Base-by-base conservation (phyloP, 1,140 invertebrate genomes). In the Drosophila funebris region DNA sequence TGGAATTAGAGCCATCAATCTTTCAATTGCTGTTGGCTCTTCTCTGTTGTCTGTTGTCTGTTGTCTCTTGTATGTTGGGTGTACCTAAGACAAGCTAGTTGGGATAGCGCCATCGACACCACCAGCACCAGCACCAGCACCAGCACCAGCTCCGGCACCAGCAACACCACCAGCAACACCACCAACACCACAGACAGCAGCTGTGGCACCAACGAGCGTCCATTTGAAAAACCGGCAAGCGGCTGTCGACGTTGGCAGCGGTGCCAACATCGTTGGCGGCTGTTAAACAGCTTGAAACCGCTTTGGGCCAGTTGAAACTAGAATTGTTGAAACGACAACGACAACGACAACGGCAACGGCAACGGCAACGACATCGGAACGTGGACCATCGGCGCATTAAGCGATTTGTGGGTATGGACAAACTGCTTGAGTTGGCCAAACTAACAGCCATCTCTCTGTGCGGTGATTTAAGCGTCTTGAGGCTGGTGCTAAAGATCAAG, bases 301-400 rank as follows among this genome's bases (percentile, higher is more conserved):
- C 84, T 87, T 87, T 48, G 20, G 43, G 78, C 82, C 82, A 72
- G 82, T 88, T 87, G 5, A 66, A 87, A 87, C 82, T 87, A 87
- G 82, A 87, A 87, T 87, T 78, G 58, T 37, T 80, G 72, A 14
- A 73, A 64, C 73, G 72, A 31, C 41, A 44, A 39, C 16, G 20
- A 9, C 29, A 41, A 13, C 43, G 48, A 9, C 50, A 41, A 3
- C 39, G 16, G 6, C 33, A 13, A 11, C 33, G 33, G 4, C 11
- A 13, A 3, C 31, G 31, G 7, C 31, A 11, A 3, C 31, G 31
- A 33, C 2, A 11, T 9, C 31, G 31, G 52, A 46, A 46, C 44
- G 44, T 24, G 44, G 31, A 27, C 20, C 54, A 58, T 43, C 57
- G 48, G 13, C 50, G 50, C 62, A 44, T 36, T 54, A 54, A 64